phyloP scores from a whole-genome alignment of 2,113 vertebrate species.

The Tupaia chinensis region DNA sequence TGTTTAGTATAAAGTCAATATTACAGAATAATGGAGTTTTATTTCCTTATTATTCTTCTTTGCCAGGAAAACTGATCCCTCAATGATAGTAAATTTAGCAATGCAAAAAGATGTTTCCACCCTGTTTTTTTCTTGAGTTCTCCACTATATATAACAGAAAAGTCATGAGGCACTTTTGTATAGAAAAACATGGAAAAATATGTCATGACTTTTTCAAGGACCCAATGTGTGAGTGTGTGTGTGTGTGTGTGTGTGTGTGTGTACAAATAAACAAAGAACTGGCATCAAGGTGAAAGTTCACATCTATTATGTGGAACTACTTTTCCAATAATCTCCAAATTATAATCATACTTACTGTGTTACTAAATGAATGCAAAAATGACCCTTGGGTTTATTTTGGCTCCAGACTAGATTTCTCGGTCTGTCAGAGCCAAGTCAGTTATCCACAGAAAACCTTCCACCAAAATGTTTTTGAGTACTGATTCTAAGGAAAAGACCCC shows the following conservation, averaged over 20 bases:
- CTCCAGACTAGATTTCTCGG: conserved; percentile 51
- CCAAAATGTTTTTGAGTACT: conserved; percentile 41
- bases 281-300: not conserved
- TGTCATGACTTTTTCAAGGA: too few relatives aligned
- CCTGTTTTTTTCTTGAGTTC: conserved; percentile 18
- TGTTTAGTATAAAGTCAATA: conserved; percentile 47
- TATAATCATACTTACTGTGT: conserved; percentile 49
- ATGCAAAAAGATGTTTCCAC: conserved; percentile 16
- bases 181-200: too few relatives aligned
- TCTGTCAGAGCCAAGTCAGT: conserved; percentile 24
- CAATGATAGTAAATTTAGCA: conserved; percentile 41
- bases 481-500: conserved; percentile 19
- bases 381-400: conserved; percentile 62
- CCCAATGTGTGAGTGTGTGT: too few relatives aligned
- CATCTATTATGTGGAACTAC: conserved; percentile 53
- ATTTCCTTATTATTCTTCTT: conserved; percentile 21
- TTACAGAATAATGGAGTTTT: conserved; percentile 46
- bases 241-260: too few relatives aligned
- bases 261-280: not conserved
- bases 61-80: conserved; percentile 44
- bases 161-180: not conserved
- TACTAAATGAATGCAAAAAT: conserved; percentile 68
- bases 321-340: conserved; percentile 64
- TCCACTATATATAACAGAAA: conserved; percentile 61
- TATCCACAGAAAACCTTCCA: conserved; percentile 64